These are phyloP conservation scores for Cossypha niveicapilla DNA, from an alignment of 2,797 vertebrate species.

Conservation along the genomic window DNA sequence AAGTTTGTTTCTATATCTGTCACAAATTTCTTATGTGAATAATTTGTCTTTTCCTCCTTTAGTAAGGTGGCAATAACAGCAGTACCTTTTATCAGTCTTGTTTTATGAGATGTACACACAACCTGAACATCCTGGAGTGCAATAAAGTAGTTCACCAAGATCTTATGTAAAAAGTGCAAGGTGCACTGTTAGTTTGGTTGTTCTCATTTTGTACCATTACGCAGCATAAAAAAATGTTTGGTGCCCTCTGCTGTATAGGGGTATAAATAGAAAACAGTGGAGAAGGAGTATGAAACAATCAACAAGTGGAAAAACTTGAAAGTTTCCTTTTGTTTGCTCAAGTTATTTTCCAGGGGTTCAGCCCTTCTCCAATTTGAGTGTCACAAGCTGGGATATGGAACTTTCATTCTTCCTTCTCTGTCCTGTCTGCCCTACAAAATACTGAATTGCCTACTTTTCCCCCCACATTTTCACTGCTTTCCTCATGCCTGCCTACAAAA, in stretches of 20 bases:
- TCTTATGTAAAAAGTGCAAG: background rate
- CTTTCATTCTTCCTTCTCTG: background rate
- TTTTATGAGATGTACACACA: background rate
- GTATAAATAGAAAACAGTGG: background rate
- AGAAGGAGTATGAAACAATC: background rate
- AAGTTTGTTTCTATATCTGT: background rate
- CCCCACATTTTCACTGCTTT: background rate
- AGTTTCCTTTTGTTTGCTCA: background rate
- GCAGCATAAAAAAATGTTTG: background rate
- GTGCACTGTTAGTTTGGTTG: background rate
- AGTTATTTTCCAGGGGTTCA: background rate
- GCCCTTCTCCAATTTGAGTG: background rate
- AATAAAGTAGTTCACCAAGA: background rate
- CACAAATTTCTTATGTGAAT: background rate
- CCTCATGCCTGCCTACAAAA: background rate
- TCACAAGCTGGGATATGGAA: background rate
- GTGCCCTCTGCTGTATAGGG: background rate
- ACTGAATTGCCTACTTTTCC: background rate
- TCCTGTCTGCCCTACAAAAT: background rate
- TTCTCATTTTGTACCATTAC: background rate
- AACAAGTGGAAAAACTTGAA: background rate
- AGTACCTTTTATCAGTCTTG: background rate
- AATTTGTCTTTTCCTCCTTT: background rate
- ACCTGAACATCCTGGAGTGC: background rate
- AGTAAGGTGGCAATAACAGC: background rate